phyloP scores from a whole-genome alignment of 2,113 vertebrate species.

The Sterrhoptilus dennistouni region DNA sequence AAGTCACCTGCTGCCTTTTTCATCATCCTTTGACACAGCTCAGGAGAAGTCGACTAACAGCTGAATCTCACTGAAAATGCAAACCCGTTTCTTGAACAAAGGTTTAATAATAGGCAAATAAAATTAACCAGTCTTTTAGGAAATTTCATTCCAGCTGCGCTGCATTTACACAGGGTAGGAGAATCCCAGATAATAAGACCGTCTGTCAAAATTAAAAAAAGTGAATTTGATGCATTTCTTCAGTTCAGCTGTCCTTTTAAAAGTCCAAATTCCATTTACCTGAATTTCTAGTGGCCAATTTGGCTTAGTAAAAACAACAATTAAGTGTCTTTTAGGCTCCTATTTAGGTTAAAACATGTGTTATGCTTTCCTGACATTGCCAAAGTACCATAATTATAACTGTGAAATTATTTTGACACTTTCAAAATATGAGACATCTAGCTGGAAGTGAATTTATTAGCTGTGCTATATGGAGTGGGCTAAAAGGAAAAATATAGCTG shows the following conservation, averaged over 20 bases:
- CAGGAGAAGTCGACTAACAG: not conserved
- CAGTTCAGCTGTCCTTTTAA: not conserved
- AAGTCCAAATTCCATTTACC: not conserved
- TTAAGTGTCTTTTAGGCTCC: not conserved
- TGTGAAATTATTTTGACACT: constrained; percentile 53
- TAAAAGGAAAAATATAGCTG: not conserved
- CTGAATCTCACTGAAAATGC: not conserved
- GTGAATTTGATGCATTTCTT: not conserved
- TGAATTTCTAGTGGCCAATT: not conserved
- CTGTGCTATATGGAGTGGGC: not conserved
- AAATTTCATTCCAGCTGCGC: not conserved
- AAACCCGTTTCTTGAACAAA: not conserved
- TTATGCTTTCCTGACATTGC: constrained; percentile 12
- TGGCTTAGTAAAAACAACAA: not conserved
- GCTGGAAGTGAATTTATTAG: constrained; percentile 9
- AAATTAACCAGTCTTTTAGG: not conserved
- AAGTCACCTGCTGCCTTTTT: not conserved
- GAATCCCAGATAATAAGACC: not conserved
- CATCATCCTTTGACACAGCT: not conserved
- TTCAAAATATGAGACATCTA: constrained; percentile 15
- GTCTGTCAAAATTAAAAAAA: not conserved
- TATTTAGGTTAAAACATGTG: not conserved
- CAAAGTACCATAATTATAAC: constrained; percentile 28
- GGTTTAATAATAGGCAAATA: not conserved
- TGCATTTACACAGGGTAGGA: not conserved